These are phyloP conservation scores for Trichogramma dendrolimi DNA, from an alignment of 2,888 invertebrate species.

Conservation along the genomic window DNA sequence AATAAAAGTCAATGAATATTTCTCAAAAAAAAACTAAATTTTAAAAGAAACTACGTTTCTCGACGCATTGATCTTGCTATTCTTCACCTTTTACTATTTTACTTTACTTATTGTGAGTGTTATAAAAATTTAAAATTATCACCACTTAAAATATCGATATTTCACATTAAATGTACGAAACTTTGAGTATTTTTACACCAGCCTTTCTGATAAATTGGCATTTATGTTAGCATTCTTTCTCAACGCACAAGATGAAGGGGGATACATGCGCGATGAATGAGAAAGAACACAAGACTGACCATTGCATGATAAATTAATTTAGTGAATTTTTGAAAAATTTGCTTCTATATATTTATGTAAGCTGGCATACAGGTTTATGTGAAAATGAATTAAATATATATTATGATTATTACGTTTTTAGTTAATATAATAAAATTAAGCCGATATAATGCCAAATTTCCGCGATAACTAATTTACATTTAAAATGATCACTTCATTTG, in stretches of 20 bases:
- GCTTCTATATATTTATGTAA: slow-evolving; percentile 13
- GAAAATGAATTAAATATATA: slow-evolving; percentile 8
- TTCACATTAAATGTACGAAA: no score
- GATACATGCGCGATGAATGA: slow-evolving; percentile 13
- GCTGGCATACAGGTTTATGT: slow-evolving; percentile 11
- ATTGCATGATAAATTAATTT: slow-evolving; percentile 33
- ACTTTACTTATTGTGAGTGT: no score
- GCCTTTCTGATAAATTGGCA: slow-evolving; percentile 20
- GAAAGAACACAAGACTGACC: slow-evolving; percentile 41
- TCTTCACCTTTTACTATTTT: no score
- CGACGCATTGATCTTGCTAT: no score
- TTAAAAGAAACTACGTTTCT: no score
- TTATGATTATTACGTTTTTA: slow-evolving; percentile 11
- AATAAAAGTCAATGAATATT: slow-evolving; percentile 4
- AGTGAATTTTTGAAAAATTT: slow-evolving; percentile 21
- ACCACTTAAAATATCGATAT: no score
- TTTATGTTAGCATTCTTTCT: slow-evolving; percentile 27
- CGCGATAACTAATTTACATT: slow-evolving; percentile 28
- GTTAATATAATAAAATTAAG: slow-evolving; percentile 13
- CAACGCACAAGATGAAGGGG: slow-evolving; percentile 6
- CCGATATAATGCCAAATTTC: slow-evolving; percentile 30
- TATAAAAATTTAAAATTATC: no score
- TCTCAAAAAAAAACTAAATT: background rate
- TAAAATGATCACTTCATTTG: slow-evolving; percentile 24
- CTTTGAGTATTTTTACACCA: background rate